Conservation (phyloP, 2,797 vertebrate species). For the Sciurus vulgaris region DNA sequence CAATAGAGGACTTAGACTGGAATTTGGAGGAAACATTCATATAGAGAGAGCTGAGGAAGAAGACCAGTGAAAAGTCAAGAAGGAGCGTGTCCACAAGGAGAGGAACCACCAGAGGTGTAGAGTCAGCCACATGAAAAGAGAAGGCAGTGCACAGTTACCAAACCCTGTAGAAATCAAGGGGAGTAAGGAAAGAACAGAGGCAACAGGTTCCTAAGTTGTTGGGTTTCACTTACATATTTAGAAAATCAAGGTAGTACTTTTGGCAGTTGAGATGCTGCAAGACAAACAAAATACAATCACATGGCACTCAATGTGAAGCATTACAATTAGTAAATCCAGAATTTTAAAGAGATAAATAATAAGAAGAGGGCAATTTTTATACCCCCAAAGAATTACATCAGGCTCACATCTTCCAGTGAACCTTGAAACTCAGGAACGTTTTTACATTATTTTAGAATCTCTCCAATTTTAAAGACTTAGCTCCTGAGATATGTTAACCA, state of each 20-base stretch:
- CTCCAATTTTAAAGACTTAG: neutral
- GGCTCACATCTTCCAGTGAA: neutral
- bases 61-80: neutral
- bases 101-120: neutral
- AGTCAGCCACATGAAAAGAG: neutral
- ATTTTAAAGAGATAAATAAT: neutral
- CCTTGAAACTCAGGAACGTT: neutral
- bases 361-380: neutral
- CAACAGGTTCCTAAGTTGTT: neutral
- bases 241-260: neutral
- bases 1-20: neutral
- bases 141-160: neutral
- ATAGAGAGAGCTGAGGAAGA: neutral
- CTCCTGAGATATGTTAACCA: neutral
- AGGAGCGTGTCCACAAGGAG: neutral
- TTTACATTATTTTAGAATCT: neutral
- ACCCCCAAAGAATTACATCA: neutral
- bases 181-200: neutral
- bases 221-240: slow-evolving; percentile 6
- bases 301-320: neutral
- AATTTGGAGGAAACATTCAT: neutral
- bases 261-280: neutral
- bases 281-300: neutral
- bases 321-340: neutral
- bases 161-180: neutral